Evolutionary conservation across 2,888 invertebrate genomes (phyloP), one percentile per base, ranked within the genome.

Genomic region (Unio pictorum): DNA sequence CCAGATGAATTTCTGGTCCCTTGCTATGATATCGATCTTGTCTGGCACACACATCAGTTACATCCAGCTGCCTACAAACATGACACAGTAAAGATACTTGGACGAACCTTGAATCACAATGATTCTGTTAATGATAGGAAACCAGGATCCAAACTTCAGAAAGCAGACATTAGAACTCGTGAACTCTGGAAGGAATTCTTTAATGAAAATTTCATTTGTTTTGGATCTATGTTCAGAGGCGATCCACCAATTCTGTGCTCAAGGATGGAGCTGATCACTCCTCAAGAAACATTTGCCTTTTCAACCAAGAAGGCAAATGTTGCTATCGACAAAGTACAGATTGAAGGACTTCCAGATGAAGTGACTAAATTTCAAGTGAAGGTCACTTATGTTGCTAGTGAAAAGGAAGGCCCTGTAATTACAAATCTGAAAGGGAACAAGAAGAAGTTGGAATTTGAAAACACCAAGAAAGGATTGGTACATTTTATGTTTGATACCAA

Each of bases 11-110:
- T 91, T 77, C 81, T 91, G 55, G 91, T 91, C 26, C 91, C 91
- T 2, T 91, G 91, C 79, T 91, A 91, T 75, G 91, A 91, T 79
- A 91, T 91, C 74, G 91, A 91, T 78, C 80, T 91, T 54, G 85
- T 91, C 6, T 91, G 91, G 91, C 91, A 91, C 78, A 84, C 91
- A 1, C 91, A 91, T 82, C 91, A 91, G 84, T 88, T 91, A 59
- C 87, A 89, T 67, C 90, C 90, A n/a, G 59, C 79, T 18, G 68
- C 69, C 15, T 90, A 90, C 75, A 82, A 83, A 69, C 76, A 84
- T 59, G 89, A 89, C 69, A 89, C 87, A 28, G 78, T 76, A 54
- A 76, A 76, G 20, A 72, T 88, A 15, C 79, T 89, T 15, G 88
- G 89, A 11, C 82, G 86, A 57, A 77, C 91, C 58, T 87, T 91